These are phyloP conservation scores for Pycnomerus fuliginosus DNA, from an alignment of 2,888 invertebrate genomes.

Conservation along the genomic window DNA sequence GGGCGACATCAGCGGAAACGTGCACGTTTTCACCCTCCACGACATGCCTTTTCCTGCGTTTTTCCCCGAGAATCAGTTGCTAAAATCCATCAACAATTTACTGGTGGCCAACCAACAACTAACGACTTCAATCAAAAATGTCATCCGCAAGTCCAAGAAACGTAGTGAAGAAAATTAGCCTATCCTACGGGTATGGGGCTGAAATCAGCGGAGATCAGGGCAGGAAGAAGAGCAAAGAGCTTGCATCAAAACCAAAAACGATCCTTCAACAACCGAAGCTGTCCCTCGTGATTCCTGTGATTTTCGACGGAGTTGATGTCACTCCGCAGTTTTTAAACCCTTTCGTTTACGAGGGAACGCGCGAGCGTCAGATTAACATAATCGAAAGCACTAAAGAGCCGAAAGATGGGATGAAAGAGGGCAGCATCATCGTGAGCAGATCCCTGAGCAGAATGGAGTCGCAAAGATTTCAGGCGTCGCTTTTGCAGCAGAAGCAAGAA, in stretches of 20 bases:
- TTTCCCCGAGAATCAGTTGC: conserved; percentile 64
- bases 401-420: too few species aligned
- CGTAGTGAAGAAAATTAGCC: too few species aligned
- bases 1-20: conserved; percentile 66
- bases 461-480: conserved; percentile 5
- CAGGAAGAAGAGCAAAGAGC: background rate
- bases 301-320: conserved; percentile 46
- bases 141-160: too few species aligned
- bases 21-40: conserved; percentile 68
- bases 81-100: conserved; percentile 64
- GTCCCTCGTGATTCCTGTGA: conserved; percentile 10
- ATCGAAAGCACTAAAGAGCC: conserved; percentile 3
- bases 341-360: conserved; percentile 39
- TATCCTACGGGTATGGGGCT: too few species aligned
- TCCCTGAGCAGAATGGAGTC: conserved; percentile 5
- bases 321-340: conserved; percentile 53
- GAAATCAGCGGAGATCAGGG: too few species aligned
- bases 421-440: conserved; percentile 1
- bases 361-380: conserved; percentile 41
- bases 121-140: too few species aligned
- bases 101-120: too few species aligned
- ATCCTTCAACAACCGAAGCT: background rate
- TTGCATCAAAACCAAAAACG: conserved; percentile 1
- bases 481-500: conserved; percentile 10
- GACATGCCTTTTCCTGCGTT: conserved; percentile 75